A percentile compares a stretch with the other conserved stretches of the same genome.
These are phyloP conservation scores for Saxidomus purpurata DNA, from an alignment of 1,140 invertebrate genomes.

Conservation along the genomic window DNA sequence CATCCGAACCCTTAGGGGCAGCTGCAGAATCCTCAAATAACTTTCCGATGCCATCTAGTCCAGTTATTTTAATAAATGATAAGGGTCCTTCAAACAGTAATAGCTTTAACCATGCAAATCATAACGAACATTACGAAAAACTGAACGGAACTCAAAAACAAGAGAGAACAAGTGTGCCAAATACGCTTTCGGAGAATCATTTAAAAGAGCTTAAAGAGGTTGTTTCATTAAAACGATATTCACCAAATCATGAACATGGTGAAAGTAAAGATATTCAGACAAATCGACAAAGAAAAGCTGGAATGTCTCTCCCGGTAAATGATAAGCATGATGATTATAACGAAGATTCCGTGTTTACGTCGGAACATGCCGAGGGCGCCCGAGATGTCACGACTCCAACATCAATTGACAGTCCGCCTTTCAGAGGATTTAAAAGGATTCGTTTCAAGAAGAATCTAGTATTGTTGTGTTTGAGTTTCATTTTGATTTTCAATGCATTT, in stretches of 20 bases:
- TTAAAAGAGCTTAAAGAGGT: conserved; percentile 73
- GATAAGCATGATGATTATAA: conserved; percentile 40
- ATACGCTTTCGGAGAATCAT: conserved; percentile 61
- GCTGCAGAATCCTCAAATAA: not conserved
- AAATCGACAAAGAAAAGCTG: conserved; percentile 12
- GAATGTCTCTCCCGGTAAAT: conserved; percentile 7
- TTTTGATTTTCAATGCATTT: conserved; percentile 85
- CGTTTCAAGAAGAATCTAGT: conserved; percentile 84
- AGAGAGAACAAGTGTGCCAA: not conserved
- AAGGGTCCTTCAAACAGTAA: conserved; percentile 22
- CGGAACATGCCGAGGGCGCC: conserved; percentile 9
- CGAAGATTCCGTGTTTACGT: conserved; percentile 53
- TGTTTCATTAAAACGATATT: conserved; percentile 65
- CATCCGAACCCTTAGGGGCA: not conserved
- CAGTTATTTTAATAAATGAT: conserved; percentile 42
- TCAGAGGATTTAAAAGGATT: conserved; percentile 43
- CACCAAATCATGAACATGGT: conserved; percentile 24
- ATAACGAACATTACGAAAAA: conserved; percentile 27
- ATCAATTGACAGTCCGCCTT: conserved; percentile 9
- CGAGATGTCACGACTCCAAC: conserved; percentile 43
- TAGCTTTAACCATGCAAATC: conserved; percentile 31
- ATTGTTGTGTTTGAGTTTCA: conserved; percentile 84
- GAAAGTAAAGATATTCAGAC: not conserved
- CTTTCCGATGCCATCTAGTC: conserved; percentile 20
- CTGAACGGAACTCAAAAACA: conserved; percentile 23